Base-by-base conservation (phyloP, 2,888 invertebrate species). In the Dermolepida albohirtum region DNA sequence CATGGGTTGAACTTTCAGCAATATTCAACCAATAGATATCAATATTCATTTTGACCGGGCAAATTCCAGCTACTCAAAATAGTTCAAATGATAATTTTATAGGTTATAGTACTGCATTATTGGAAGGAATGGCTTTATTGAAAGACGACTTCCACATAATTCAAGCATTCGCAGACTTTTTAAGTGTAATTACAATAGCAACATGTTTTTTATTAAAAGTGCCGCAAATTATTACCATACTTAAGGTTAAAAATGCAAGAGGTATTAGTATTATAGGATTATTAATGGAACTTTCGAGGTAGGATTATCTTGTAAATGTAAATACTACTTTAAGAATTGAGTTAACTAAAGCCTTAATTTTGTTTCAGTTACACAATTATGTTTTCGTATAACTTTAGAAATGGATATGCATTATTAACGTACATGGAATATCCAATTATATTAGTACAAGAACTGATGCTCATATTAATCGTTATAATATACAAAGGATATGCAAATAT, bases 361-460 rank as follows among this genome's bases (percentile, higher is more conserved):
- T 75, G 78, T 86, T 90, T 76, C 84, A 94, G 94, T 76, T 94
- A 93, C 76, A 89, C 93, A 1, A 89, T 93, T 71, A 92, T 91
- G 87, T 88, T 92, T 65, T 88, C 92, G 27, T 95, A 95, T 82
- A 95, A 94, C 81, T 92, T 86, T 74, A 87, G 88, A 34, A 92
- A 91, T 79, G 86, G 86, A 10, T 94, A 95, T 80, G 87, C 90
- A 10, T 74, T 92, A 8, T 84, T 93, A 72, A 92, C 93, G 0
- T 95, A 94, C 77, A 82, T 95, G 86, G 95, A 95, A 78, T 95
- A 95, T 81, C 93, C 94, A 0, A 89, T 94, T 50, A 89, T 95
- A 72, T 81, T 95, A 67, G 59, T 89, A 1, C 94, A 95, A 85
- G 90, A 94, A 76, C 89, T 91, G 71, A 84, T 92, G 7, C 83